Base-by-base conservation (phyloP, 2,888 invertebrate species). In the Thereva unica region DNA sequence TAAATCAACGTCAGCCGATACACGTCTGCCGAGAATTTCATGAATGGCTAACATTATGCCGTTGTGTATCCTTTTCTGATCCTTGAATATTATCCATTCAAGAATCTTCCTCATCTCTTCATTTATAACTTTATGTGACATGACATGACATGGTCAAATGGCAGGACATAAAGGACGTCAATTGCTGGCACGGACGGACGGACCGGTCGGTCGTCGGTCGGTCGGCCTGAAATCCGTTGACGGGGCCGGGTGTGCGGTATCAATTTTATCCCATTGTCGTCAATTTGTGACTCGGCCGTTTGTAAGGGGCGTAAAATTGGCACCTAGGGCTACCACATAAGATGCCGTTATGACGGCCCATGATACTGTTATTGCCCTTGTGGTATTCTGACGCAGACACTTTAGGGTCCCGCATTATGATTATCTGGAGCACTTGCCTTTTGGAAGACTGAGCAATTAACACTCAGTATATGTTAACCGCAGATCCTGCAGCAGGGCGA, bases 1-100 rank as follows among this genome's bases (percentile, higher is more conserved):
- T 59, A 59, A 59, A 59, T 59, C 57, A 59, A 45, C 47, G 57
- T 59, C 57, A 59, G 57, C 47, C 57, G 47, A 59, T 59, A 59
- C 23, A 23, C 23, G 57, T 34, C 57, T 57, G 35, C 57, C 47
- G 47, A 47, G 57, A 47, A 59, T 59, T 59, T 59, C 57, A 59
- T 59, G 57, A 59, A 59, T 47, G 45, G 57, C 57, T 59, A 59
- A 47, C 57, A 12, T 47, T 47, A 47, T 35, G 47, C 47, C 37
- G 34, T 38, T 47, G 47, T 47, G 38, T 38, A 35, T 59, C 38
- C 47, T 59, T 38, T 37, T 38, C 45, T 10, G 45, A 45, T 57
- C 56, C 57, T 38, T 59, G 34, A 42, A 41, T 38, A 10, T 37
- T 40, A 41, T 47, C 37, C 45, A 8, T 47, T 47, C 35, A 12